phyloP scores from a whole-genome alignment of 2,797 vertebrate species.

The Alcedo quadribrachys region DNA sequence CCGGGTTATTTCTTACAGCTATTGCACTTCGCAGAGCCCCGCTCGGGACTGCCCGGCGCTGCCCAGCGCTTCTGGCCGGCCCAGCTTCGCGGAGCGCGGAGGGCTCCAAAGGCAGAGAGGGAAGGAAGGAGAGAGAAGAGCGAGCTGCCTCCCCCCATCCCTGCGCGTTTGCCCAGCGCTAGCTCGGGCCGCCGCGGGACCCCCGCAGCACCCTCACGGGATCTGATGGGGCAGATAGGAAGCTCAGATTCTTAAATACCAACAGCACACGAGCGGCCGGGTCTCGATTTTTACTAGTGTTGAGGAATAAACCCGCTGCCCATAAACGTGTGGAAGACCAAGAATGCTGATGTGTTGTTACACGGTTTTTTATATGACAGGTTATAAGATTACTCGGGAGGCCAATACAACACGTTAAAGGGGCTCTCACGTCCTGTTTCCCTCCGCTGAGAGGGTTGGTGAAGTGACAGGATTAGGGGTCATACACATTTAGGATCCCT shows the following conservation, averaged over 20 bases:
- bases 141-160: too few relatives aligned
- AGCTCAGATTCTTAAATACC: background rate
- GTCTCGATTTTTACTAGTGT: background rate
- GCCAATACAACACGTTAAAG: background rate
- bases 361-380: background rate
- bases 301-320: background rate
- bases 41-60: background rate
- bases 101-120: background rate
- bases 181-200: background rate
- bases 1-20: background rate
- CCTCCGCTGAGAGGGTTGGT: background rate
- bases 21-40: rapidly evolving
- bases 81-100: background rate
- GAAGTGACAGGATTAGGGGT: background rate
- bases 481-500: background rate
- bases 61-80: background rate
- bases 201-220: background rate
- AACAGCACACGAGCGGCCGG: background rate
- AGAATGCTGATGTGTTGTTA: background rate
- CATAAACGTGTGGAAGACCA: background rate
- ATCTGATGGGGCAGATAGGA: background rate
- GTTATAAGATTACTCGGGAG: background rate
- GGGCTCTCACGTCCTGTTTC: background rate
- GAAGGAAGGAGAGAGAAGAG: too few relatives aligned
- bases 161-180: too few relatives aligned